phyloP scores from a whole-genome alignment of 1,140 invertebrate species.

The Stegodyphus dumicola region DNA sequence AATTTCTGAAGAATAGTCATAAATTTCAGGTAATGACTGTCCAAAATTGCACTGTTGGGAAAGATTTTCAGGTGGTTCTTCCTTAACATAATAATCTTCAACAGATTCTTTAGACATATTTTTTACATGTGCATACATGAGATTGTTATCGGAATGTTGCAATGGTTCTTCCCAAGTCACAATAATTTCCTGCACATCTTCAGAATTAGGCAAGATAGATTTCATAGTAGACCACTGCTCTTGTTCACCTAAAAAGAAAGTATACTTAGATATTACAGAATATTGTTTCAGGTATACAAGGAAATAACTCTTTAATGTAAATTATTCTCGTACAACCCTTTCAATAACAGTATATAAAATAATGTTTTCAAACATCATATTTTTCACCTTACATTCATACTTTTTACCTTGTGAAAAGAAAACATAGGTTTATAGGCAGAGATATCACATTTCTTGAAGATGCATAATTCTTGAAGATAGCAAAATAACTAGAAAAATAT shows the following conservation, averaged over 20 bases:
- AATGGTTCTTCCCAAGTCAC: neutral
- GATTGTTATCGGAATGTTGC: neutral
- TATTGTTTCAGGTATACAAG: no score
- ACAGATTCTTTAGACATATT: neutral
- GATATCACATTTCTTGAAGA: no score
- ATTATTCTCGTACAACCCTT: no score
- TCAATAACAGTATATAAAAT: no score
- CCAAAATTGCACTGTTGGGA: neutral
- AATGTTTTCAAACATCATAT: no score
- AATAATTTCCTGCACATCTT: neutral
- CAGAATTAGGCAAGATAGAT: neutral
- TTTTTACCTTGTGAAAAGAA: no score
- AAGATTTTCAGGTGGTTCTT: conserved; percentile 2
- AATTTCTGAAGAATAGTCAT: conserved; percentile 7
- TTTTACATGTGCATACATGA: neutral
- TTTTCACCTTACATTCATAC: no score
- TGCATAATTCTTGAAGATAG: no score
- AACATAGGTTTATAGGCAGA: no score
- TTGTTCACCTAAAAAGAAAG: neutral
- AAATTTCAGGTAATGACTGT: conserved; percentile 4
- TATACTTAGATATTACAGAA: neutral
- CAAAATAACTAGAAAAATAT: no score
- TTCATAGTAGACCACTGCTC: conserved; percentile 5
- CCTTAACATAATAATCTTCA: conserved; percentile 1
- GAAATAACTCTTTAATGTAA: no score